Base-by-base conservation (phyloP, 2,113 vertebrate species). In the Ochotona curzoniae region DNA sequence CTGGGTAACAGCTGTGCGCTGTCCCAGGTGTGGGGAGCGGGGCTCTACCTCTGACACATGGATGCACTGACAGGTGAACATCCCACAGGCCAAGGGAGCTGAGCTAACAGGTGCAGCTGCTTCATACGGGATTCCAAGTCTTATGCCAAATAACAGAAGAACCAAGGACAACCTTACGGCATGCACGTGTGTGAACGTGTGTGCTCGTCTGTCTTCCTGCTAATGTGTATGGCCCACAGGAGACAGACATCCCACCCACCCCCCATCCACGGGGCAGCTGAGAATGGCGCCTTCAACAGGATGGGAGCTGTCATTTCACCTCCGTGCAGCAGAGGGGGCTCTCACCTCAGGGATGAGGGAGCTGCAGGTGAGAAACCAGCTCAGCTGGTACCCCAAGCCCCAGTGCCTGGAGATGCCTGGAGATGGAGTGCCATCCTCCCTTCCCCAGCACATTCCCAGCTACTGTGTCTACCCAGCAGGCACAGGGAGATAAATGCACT, bases 261-360 rank as follows among this genome's bases (percentile, higher is more conserved):
- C 38, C 38, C 38, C 38, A 44, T 44, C 38, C 38, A 44, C 38
- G 38, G 38, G 66, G 49, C 70, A 28, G 73, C 89, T 23, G 21
- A 84, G 2, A 25, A 70, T 26, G 10, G 28, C n/a, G 38, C n/a
- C 1, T 23, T 28, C 0, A 12, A 25, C 76, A 0, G 4, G 35
- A 44, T 4, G 8, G 85, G 70, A 8, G 83, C n/a, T 35, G 83
- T n/a, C 21, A 12, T 66, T 3, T 79, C 67, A 10, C 13, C 8
- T 87, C 83, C 0, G 11, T 5, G 57, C 96, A 89, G 93, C 96
- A 96, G 93, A 51, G 94, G 91, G 94, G 12, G 67, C 38, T 2
- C 86, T 61, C 25, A 1, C 26, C 5, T 1, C 0, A 0, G 64
- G 51, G 63, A n/a, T 8, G 2, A 7, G 51, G 2, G 15, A 57